Evolutionary conservation across 1,140 invertebrate species (phyloP), one percentile per base, ranked within the genome.

Genomic region (Zaprionus ornatus): DNA sequence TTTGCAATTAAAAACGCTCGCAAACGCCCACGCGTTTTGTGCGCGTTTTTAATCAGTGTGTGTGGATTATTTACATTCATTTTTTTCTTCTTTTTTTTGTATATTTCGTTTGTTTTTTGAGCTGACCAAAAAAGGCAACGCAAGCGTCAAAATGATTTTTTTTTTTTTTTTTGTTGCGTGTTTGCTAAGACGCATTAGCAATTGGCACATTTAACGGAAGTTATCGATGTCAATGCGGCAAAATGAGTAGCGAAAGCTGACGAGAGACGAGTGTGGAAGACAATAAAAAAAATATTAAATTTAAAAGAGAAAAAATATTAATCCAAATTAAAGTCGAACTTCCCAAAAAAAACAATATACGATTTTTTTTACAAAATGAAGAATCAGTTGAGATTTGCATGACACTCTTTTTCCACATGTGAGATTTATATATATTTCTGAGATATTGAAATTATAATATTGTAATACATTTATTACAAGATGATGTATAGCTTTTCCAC

Each of bases 181-280:
- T 77, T 75, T 60, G 50, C 67, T 66, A 80, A 87, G 83, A 69
- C 83, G 84, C 77, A 83, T 84, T 80, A 80, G 61, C 81, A 79
- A 88, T 88, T 88, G 84, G 71, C 84, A 88, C 80, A 90, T 88
- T 88, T 79, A 88, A 88, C 80, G 85, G 84, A 90, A 88, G 84
- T 85, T 88, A 90, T 82, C 74, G 84, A 88, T 73, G 71, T 79
- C 75, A 76, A 82, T 82, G 74, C 81, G 85, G 85, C 78, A 78
- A 87, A 90, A 85, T 90, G 75, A 80, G 81, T 73, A 45, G 82
- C 76, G 82, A 87, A 86, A 84, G 80, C 67, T 60, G 65, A 74
- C 56, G 50, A 62, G 59, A 42, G 50, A 62, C 45, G 17, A 48
- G 45, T 48, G 45, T 48, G 45, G 45, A 23, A 19, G 21, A 13